phyloP scores from a whole-genome alignment of 2,888 invertebrate genomes.

The Hyalella azteca region DNA sequence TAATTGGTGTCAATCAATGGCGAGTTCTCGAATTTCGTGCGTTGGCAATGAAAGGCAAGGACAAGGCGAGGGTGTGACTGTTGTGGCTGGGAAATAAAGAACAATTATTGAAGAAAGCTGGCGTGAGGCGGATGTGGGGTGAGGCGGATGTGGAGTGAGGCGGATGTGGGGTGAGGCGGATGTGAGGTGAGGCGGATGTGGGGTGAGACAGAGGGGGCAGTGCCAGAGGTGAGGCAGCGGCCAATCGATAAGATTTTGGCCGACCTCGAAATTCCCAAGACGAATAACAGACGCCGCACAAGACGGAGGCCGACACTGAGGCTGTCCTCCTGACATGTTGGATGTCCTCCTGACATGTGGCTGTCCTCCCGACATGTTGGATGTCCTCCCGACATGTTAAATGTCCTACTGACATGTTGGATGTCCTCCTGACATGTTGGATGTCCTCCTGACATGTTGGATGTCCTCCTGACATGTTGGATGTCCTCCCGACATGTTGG shows the following conservation, averaged over 20 bases:
- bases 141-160: neutral
- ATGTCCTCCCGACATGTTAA: too few relatives aligned
- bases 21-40: too few relatives aligned
- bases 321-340: neutral
- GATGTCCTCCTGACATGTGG: neutral
- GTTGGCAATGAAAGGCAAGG: neutral
- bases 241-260: conserved; percentile 36
- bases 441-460: too few relatives aligned
- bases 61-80: conserved; percentile 3
- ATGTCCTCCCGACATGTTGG: too few relatives aligned
- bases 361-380: neutral
- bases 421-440: too few relatives aligned
- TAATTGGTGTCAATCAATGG: too few relatives aligned
- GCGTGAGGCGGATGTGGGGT: neutral
- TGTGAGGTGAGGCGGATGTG: neutral
- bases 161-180: neutral
- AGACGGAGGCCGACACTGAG: neutral
- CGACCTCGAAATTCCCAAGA: conserved; percentile 30
- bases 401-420: too few relatives aligned
- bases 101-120: too few relatives aligned
- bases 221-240: conserved; percentile 6
- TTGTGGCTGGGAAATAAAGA: too few relatives aligned
- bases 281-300: conserved; percentile 5
- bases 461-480: too few relatives aligned
- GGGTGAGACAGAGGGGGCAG: neutral